Conservation (phyloP, 2,113 vertebrate species). For the Callaeas wilsoni region DNA sequence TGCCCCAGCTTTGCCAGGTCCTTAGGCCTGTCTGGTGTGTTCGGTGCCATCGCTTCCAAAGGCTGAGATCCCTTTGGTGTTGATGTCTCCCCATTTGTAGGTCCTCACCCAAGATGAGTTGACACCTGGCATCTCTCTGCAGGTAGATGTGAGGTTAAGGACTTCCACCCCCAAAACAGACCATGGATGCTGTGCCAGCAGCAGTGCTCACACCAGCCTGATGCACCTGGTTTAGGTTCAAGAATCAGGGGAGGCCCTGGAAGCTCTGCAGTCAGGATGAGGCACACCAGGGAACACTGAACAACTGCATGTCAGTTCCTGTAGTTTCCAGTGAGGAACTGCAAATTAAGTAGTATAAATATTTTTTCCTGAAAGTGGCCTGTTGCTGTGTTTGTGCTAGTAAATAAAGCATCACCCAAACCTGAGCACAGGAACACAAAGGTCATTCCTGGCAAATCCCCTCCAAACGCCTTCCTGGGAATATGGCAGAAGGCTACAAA, state of each 20-base stretch:
- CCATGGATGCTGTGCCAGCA: neutral
- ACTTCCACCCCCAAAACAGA: neutral
- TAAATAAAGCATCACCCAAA: neutral
- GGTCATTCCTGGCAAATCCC: neutral
- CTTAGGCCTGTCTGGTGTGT: neutral
- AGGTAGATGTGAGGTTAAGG: neutral
- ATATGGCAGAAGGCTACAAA: neutral
- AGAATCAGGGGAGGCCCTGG: neutral
- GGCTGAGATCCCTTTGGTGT: neutral
- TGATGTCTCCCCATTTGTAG: neutral
- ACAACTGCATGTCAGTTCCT: neutral
- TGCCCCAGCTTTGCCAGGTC: neutral
- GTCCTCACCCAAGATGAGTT: neutral
- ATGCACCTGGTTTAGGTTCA: neutral
- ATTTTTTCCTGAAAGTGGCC: neutral
- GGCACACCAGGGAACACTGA: neutral
- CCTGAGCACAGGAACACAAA: neutral
- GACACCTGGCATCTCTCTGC: neutral
- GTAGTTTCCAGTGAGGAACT: neutral
- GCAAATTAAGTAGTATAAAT: neutral
- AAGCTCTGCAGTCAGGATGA: neutral
- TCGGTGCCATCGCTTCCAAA: fast-evolving
- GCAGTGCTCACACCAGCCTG: neutral
- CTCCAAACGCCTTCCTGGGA: neutral
- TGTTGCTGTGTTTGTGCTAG: neutral